phyloP scores from a whole-genome alignment of 2,797 vertebrate genomes.

The Phyllotis vaccarum region DNA sequence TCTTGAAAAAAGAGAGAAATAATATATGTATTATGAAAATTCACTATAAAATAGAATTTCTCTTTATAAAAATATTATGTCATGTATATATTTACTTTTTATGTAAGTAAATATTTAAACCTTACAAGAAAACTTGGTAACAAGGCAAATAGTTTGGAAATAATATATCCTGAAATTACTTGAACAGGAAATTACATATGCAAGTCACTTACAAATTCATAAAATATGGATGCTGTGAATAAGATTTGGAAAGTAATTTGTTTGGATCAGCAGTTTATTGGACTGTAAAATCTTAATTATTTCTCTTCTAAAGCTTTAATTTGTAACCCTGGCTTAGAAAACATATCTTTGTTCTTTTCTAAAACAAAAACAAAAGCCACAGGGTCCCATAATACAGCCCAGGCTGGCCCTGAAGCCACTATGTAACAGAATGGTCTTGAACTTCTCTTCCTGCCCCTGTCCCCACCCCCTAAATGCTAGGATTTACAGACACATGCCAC shows the following conservation, averaged over 20 bases:
- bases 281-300: neutral
- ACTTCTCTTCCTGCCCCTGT: neutral
- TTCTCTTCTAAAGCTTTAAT: slow-evolving; percentile 6
- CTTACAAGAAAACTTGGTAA: slow-evolving; percentile 19
- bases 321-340: neutral
- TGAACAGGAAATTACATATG: neutral
- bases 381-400: neutral
- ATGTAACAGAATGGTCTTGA: neutral
- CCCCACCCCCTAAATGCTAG: neutral
- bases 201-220: neutral
- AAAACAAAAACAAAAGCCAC: neutral
- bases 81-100: neutral
- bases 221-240: neutral
- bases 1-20: neutral
- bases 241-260: neutral
- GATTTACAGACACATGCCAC: neutral
- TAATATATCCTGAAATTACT: slow-evolving; percentile 11
- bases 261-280: slow-evolving; percentile 28
- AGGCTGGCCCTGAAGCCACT: neutral
- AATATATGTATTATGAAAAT: slow-evolving; percentile 1
- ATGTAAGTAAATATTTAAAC: slow-evolving; percentile 39
- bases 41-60: slow-evolving; percentile 15
- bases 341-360: neutral
- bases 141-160: slow-evolving; percentile 32
- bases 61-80: neutral